These are phyloP conservation scores for Reticulitermes lucifugus DNA, from an alignment of 2,888 invertebrate genomes.

Conservation along the genomic window DNA sequence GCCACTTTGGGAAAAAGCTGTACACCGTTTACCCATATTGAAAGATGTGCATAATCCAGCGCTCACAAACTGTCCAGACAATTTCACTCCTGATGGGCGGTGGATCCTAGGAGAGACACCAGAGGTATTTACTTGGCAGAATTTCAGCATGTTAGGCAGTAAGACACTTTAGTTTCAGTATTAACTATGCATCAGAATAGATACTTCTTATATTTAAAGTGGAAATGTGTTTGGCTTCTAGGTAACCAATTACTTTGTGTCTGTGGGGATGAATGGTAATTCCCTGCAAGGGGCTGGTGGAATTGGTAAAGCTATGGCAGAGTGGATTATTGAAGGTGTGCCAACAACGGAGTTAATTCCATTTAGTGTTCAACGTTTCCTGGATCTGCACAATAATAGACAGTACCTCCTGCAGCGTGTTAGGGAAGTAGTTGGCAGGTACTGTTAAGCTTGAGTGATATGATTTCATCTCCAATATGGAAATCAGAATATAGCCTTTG, in stretches of 20 bases:
- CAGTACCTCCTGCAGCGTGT: conserved; percentile 72
- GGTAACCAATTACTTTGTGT: conserved; percentile 78
- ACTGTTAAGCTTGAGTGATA: not conserved
- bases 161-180: not conserved
- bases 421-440: conserved; percentile 74
- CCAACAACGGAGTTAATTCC: conserved; percentile 72
- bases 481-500: too few species aligned
- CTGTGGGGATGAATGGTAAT: conserved; percentile 78
- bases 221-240: conserved; percentile 54
- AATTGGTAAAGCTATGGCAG: conserved; percentile 75
- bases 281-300: conserved; percentile 78
- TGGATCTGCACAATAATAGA: conserved; percentile 75
- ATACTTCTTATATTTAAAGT: too few species aligned
- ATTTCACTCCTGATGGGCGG: conserved; percentile 77
- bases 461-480: too few species aligned
- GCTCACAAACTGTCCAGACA: conserved; percentile 75
- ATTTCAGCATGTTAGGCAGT: not conserved
- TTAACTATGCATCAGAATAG: too few species aligned
- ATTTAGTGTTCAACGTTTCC: conserved; percentile 74
- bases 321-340: conserved; percentile 76
- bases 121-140: conserved; percentile 63
- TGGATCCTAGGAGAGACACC: conserved; percentile 77
- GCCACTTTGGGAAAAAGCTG: conserved; percentile 67
- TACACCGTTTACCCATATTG: conserved; percentile 69
- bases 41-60: conserved; percentile 66